Evolutionary conservation across 2,888 invertebrate species (phyloP), one percentile per base, ranked within the genome.

Genomic region (Caenorhabditis sinica): DNA sequence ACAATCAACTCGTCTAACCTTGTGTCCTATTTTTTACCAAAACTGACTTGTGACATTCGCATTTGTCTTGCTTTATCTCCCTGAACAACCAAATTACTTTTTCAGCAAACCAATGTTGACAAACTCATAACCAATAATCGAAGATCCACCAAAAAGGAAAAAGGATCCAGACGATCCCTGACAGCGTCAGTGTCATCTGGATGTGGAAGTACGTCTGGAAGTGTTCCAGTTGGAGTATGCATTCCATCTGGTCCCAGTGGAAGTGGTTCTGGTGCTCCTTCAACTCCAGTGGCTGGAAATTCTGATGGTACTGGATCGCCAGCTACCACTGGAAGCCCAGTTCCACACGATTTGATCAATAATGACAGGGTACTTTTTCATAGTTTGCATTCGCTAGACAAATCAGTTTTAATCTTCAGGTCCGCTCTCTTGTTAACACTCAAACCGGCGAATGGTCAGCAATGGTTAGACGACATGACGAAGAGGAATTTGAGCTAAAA

Each of bases 361-460:
- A 85, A 85, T 66, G 85, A 85, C 49, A 33, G 82, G 30, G 85
- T 85, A 43, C 25, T 68, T 69, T 51, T 17, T 13, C 9, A 5
- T 28, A 23, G 25, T 15, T 30, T 25, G 43, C 13, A 28, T 17
- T 17, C 58, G 13, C 49, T 25, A 4, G 8, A 49, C 17, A 58
- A 75, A 28, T 15, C n/a, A 15, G 2, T n/a, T n/a, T 23, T 56
- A 8, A 9, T n/a, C 89, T 89, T 76, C 90, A 93, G 93, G 93
- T 94, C 56, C 93, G 93, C 49, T 93, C 93, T 45, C 94, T 97
- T 72, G 97, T 99, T 36, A 95, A 95, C 51, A 97, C 97, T 88
- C 98, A 99, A 94, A 97, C 97, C 8, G 94, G 95, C 17, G 97
- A 98, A 91, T 99, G 98, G 98, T 96, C 96, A 82, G 96, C 96